Evolutionary conservation across 1,140 invertebrate genomes (phyloP).

Genomic region (Drosophila dunni): DNA sequence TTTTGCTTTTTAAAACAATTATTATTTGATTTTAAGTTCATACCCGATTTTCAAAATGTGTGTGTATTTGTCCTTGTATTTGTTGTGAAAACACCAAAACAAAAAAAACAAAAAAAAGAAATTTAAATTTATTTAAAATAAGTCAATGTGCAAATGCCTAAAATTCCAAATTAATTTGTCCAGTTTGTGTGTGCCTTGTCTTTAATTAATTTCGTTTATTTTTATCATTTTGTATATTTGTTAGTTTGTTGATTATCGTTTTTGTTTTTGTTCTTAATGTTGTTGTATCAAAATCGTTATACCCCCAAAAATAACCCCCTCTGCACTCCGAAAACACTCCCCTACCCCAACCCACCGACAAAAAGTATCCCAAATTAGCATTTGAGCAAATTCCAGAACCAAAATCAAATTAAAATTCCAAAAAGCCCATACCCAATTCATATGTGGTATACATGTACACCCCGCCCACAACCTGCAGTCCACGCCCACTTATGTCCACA

Average conservation of each 20-base stretch:
- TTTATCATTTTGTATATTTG: constrained; percentile 60
- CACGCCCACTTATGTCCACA: neutral
- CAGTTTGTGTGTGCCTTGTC: constrained; percentile 57
- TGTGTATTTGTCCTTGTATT: constrained; percentile 47
- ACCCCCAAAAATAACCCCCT: too few relatives aligned
- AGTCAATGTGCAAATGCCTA: constrained; percentile 59
- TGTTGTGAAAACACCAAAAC: constrained; percentile 50
- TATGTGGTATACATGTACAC: too few relatives aligned
- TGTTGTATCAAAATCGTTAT: constrained; percentile 48
- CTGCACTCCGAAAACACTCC: too few relatives aligned
- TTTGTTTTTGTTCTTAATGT: constrained; percentile 75
- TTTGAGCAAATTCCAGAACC: constrained; percentile 26
- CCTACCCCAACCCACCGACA: too few relatives aligned
- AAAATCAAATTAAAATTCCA: constrained; percentile 15
- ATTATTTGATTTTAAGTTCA: constrained; percentile 42
- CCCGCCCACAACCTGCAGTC: constrained; percentile 3
- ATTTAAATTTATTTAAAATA: constrained; percentile 15
- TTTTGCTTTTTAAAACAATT: constrained; percentile 14
- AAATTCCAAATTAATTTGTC: constrained; percentile 37
- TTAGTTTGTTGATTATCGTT: constrained; percentile 34
- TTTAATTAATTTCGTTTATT: constrained; percentile 67
- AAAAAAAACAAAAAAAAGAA: constrained; percentile 30
- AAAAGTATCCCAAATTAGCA: constrained; percentile 1
- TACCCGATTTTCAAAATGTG: constrained; percentile 35
- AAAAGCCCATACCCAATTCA: constrained; percentile 1